A percentile compares a stretch with the other conserved stretches of the same genome.
Conservation (phyloP, 53 echinoderm and acorn worm species). For the Mesocentrotus franciscanus region DNA sequence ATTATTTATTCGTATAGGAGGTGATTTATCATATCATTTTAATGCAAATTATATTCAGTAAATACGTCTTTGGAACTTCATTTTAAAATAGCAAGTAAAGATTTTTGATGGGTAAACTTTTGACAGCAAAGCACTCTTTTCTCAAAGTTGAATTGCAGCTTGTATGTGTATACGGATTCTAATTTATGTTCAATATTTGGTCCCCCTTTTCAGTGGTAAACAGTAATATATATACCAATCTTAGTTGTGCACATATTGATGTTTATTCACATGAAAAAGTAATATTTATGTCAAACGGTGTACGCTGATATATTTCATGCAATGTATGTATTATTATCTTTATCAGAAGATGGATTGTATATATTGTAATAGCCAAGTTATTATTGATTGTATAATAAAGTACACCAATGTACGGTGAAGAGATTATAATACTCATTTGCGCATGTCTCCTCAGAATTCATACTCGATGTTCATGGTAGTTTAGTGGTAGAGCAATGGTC, state of each 20-base stretch:
- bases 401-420: slow-evolving; percentile 24
- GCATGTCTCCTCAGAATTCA: neutral
- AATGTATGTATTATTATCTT: slow-evolving; percentile 3
- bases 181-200: neutral
- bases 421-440: neutral
- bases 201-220: neutral
- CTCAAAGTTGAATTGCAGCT: neutral
- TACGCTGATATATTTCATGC: neutral
- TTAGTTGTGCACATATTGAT: neutral
- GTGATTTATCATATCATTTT: neutral
- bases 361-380: slow-evolving; percentile 24
- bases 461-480: neutral
- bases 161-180: neutral
- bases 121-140: neutral
- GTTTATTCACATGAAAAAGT: neutral
- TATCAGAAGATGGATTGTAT: slow-evolving; percentile 24
- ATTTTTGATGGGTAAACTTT: neutral
- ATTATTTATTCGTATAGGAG: neutral
- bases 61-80: neutral
- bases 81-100: neutral
- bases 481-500: neutral
- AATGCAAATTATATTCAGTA: neutral
- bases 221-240: neutral
- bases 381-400: slow-evolving; percentile 47
- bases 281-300: neutral